Conservation (phyloP, 1,140 invertebrate species). For the Zaprionus ghesquierei region DNA sequence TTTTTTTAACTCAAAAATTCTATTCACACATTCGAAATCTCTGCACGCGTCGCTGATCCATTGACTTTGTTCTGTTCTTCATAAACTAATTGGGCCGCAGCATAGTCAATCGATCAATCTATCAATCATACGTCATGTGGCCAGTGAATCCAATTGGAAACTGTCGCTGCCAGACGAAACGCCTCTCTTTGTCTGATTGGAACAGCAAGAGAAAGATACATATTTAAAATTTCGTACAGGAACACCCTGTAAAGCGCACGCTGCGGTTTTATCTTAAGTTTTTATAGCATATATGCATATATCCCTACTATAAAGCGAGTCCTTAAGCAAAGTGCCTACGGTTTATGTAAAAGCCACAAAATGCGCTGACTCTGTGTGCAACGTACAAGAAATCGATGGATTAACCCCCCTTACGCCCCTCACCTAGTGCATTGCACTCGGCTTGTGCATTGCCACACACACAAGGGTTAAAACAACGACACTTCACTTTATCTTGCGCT, state of each 20-base stretch:
- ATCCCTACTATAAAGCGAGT: conserved; percentile 19
- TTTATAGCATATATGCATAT: conserved; percentile 21
- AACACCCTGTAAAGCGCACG: neutral
- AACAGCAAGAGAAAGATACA: neutral
- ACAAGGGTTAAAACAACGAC: conserved; percentile 5
- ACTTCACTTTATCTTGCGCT: conserved; percentile 13
- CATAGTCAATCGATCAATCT: conserved; percentile 6
- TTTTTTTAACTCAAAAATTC: neutral
- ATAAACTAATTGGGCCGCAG: conserved; percentile 10
- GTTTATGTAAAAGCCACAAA: conserved; percentile 21
- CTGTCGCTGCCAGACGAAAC: neutral
- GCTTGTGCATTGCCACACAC: neutral
- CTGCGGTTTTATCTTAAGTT: conserved; percentile 20
- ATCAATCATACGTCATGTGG: conserved; percentile 49
- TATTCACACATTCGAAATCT: neutral
- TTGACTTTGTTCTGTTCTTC: conserved; percentile 7
- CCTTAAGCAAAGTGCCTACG: conserved; percentile 32
- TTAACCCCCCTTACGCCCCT: conserved; percentile 33
- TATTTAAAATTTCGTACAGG: neutral
- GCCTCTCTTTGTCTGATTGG: neutral
- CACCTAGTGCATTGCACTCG: conserved; percentile 4
- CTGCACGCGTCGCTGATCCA: neutral
- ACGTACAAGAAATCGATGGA: conserved; percentile 62
- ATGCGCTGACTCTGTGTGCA: conserved; percentile 24
- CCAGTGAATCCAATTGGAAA: conserved; percentile 18